Conservation (phyloP, 2,113 vertebrate species). For the Tringa solitaria region DNA sequence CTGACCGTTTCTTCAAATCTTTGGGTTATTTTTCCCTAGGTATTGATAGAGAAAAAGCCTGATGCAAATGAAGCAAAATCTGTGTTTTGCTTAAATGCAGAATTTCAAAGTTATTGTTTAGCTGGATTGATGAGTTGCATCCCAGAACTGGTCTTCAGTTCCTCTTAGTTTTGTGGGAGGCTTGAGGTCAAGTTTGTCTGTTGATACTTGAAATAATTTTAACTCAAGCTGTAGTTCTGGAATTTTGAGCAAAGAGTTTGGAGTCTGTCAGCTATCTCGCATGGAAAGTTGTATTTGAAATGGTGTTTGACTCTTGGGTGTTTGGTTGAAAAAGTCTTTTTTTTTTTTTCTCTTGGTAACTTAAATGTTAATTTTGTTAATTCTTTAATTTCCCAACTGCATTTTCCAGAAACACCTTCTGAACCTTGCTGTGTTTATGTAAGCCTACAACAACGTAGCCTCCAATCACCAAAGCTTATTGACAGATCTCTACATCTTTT, state of each 20-base stretch:
- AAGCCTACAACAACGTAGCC: background rate
- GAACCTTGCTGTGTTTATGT: background rate
- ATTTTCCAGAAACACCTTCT: background rate
- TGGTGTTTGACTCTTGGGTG: background rate
- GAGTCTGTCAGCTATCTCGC: background rate
- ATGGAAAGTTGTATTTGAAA: background rate
- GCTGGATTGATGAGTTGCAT: background rate
- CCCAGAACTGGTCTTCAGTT: background rate
- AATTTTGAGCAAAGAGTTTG: background rate
- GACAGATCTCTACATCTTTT: background rate
- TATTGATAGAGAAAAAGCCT: background rate
- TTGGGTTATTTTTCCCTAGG: background rate
- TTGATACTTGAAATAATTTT: background rate
- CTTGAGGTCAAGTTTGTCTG: background rate
- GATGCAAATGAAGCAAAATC: background rate
- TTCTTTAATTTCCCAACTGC: background rate
- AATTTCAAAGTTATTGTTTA: background rate
- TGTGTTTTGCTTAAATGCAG: background rate
- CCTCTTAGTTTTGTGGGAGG: background rate
- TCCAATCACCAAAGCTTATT: background rate
- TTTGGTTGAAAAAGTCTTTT: background rate
- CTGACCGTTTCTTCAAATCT: accelerated
- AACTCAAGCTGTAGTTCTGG: background rate
- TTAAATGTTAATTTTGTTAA: background rate
- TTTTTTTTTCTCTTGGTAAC: background rate